These are phyloP conservation scores for Oppia nitens DNA, from an alignment of 1,140 invertebrate species.

Conservation along the genomic window DNA sequence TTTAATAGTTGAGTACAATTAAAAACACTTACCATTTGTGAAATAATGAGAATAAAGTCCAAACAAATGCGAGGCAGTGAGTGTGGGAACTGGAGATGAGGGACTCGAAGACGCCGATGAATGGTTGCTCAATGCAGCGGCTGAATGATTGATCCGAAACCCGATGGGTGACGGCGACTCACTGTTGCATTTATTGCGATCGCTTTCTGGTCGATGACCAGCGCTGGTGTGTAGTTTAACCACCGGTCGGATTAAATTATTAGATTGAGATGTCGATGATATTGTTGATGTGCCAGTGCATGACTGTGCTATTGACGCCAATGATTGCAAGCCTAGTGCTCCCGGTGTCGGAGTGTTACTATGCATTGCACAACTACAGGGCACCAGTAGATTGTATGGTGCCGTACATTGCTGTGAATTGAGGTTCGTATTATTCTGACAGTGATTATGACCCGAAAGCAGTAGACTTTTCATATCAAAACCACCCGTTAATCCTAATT, in stretches of 20 bases:
- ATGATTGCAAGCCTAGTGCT: neutral
- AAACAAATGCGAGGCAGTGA: neutral
- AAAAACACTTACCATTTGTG: neutral
- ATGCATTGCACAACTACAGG: neutral
- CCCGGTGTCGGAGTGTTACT: neutral
- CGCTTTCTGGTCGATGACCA: neutral
- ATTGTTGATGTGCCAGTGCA: neutral
- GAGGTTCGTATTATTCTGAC: neutral
- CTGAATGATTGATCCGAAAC: neutral
- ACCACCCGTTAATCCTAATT: neutral
- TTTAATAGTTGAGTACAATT: neutral
- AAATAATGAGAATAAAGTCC: neutral
- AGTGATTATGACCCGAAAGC: neutral
- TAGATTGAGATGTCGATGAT: neutral
- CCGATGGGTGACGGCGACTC: neutral
- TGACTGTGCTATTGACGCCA: neutral
- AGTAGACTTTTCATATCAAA: neutral
- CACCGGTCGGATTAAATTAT: neutral
- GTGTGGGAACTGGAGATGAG: neutral
- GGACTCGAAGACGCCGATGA: neutral
- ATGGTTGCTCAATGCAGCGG: neutral
- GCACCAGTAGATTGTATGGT: neutral
- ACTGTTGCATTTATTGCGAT: neutral
- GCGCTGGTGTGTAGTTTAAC: neutral
- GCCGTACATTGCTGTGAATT: neutral